These are phyloP conservation scores for Callionymus lyra DNA, from an alignment of 2,113 vertebrate genomes.

Conservation along the genomic window DNA sequence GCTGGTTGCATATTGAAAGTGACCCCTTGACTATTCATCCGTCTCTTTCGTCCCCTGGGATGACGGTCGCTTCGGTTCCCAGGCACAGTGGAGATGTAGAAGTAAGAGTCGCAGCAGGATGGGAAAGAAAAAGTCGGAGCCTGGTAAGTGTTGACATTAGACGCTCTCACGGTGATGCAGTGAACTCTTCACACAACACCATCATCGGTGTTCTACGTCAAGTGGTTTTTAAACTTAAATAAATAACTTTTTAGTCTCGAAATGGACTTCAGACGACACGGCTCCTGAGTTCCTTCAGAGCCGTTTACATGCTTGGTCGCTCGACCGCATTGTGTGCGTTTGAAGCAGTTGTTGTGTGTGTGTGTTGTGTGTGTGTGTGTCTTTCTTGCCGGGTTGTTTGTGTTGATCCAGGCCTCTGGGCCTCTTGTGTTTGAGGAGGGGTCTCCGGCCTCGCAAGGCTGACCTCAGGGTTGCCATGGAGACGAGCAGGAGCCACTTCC, in stretches of 20 bases:
- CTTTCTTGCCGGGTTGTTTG: constrained; percentile 33
- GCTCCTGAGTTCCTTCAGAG: constrained; percentile 13
- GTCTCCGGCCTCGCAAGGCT: constrained; percentile 56
- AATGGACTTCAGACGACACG: constrained; percentile 4
- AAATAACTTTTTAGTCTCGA: too few relatives aligned
- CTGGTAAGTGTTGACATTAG: too few relatives aligned
- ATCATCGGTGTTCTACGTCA: too few relatives aligned
- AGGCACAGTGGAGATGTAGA: constrained; percentile 12
- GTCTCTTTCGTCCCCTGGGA: constrained; percentile 39
- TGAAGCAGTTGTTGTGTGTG: constrained; percentile 11
- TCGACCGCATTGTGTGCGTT: constrained; percentile 3
- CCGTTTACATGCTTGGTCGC: constrained; percentile 18
- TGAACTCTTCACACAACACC: too few relatives aligned
- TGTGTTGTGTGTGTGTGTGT: constrained; percentile 9
- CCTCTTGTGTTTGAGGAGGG: constrained; percentile 65
- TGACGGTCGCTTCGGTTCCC: constrained; percentile 40
- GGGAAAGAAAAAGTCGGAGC: too few relatives aligned
- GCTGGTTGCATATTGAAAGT: constrained; percentile 3
- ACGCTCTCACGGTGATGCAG: too few relatives aligned
- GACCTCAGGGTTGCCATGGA: constrained; percentile 58
- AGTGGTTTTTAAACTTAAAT: too few relatives aligned
- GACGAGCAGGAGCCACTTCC: constrained; percentile 57
- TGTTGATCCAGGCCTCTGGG: constrained; percentile 52
- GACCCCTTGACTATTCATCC: constrained; percentile 23
- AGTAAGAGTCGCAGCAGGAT: too few relatives aligned